phyloP scores from a whole-genome alignment of 2,888 invertebrate species.

The Nomada ruficornis region DNA sequence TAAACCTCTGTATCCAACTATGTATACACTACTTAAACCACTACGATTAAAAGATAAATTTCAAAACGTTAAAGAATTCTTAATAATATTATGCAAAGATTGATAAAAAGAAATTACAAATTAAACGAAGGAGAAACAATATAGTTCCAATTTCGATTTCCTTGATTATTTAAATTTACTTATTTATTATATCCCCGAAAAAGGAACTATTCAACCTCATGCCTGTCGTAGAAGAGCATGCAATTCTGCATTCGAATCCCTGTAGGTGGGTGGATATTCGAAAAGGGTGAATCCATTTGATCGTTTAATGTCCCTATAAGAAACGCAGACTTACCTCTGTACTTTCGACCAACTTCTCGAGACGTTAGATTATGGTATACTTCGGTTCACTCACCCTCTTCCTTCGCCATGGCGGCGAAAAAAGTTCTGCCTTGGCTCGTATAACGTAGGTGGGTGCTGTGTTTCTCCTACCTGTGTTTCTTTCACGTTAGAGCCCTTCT shows the following conservation, averaged over 20 bases:
- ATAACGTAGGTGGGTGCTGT: slow-evolving; percentile 47
- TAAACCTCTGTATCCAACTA: too few relatives aligned
- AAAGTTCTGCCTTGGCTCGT: slow-evolving; percentile 65
- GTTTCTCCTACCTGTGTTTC: slow-evolving; percentile 69
- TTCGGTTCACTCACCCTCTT: slow-evolving; percentile 27
- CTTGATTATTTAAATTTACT: slow-evolving; percentile 1
- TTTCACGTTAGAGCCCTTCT: slow-evolving; percentile 70
- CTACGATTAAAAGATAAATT: too few relatives aligned
- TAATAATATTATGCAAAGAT: background rate
- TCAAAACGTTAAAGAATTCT: background rate
- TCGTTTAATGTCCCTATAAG: slow-evolving; percentile 71
- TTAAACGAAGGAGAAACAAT: background rate
- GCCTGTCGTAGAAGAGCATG: slow-evolving; percentile 4
- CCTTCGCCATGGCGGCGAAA: slow-evolving; percentile 35
- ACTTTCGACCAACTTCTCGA: slow-evolving; percentile 73
- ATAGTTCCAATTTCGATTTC: background rate
- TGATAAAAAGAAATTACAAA: too few relatives aligned
- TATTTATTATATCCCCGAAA: background rate
- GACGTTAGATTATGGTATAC: slow-evolving; percentile 73
- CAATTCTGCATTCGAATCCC: slow-evolving; percentile 45
- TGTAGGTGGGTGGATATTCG: slow-evolving; percentile 58
- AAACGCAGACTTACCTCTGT: slow-evolving; percentile 64
- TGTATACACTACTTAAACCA: too few relatives aligned
- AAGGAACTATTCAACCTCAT: background rate
- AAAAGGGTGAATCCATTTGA: slow-evolving; percentile 66